Evolutionary conservation across 2,888 invertebrate genomes (phyloP).

Genomic region (Rhingia rostrata): DNA sequence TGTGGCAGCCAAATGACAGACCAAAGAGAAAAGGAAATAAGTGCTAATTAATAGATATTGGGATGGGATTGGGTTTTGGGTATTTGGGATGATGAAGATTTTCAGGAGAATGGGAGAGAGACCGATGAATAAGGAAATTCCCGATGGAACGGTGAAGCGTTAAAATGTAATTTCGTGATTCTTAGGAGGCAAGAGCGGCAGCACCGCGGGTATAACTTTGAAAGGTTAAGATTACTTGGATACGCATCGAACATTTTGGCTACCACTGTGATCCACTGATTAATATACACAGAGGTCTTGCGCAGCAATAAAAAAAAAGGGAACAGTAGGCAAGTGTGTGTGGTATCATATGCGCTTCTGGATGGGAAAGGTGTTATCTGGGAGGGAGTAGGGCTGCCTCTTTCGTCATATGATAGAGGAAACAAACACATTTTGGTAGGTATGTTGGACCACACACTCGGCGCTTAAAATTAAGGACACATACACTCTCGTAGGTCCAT

Average conservation of each 20-base stretch:
- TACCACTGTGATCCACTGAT: slow-evolving; percentile 34
- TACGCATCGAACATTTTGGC: slow-evolving; percentile 46
- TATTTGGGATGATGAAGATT: slow-evolving; percentile 54
- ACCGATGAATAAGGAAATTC: slow-evolving; percentile 44
- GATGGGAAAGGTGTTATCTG: slow-evolving; percentile 59
- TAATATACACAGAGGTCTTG: slow-evolving; percentile 20
- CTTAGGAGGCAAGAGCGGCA: slow-evolving; percentile 10
- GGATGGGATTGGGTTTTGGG: slow-evolving; percentile 22
- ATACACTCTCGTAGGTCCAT: neutral
- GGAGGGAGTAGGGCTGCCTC: slow-evolving; percentile 52
- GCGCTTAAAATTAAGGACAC: slow-evolving; percentile 48
- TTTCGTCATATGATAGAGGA: slow-evolving; percentile 41
- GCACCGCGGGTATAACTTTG: slow-evolving; percentile 36
- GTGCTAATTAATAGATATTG: slow-evolving; percentile 72
- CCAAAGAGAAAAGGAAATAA: slow-evolving; percentile 45
- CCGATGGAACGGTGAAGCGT: slow-evolving; percentile 59
- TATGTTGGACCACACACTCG: slow-evolving; percentile 62
- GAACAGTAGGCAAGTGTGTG: slow-evolving; percentile 34
- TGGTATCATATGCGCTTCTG: slow-evolving; percentile 55
- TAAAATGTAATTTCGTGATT: slow-evolving; percentile 54
- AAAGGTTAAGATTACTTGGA: slow-evolving; percentile 40
- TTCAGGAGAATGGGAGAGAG: slow-evolving; percentile 17
- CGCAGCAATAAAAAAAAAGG: neutral
- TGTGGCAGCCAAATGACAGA: slow-evolving; percentile 31
- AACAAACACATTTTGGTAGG: slow-evolving; percentile 5